Percentiles rank a stretch among this genome's conserved stretches.
phyloP scores from a whole-genome alignment of 2,113 vertebrate genomes.

The Uria lomvia region DNA sequence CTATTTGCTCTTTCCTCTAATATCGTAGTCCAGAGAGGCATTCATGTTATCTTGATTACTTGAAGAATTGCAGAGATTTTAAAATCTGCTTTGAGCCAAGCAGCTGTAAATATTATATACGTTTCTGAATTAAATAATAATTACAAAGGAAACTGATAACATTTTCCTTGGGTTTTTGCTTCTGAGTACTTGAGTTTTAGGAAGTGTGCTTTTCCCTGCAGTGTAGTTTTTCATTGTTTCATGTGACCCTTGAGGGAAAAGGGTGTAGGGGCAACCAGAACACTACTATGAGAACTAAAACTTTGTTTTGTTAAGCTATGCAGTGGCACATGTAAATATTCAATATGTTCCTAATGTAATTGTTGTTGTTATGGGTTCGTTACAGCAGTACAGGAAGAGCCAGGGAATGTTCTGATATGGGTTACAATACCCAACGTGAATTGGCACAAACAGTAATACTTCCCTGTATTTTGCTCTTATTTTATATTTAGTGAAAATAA shows the following conservation, averaged over 20 bases:
- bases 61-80: conserved; percentile 31
- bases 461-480: conserved; percentile 75
- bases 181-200: conserved; percentile 40
- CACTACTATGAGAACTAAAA: conserved; percentile 57
- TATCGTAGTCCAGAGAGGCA: neutral
- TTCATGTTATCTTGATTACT: conserved; percentile 34
- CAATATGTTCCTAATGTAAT: conserved; percentile 66
- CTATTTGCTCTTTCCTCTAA: neutral
- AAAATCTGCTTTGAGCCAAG: neutral
- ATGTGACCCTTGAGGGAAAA: conserved; percentile 57
- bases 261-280: conserved; percentile 66
- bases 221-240: conserved; percentile 68
- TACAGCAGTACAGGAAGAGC: conserved; percentile 72
- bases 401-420: conserved; percentile 69
- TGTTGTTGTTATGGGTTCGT: conserved; percentile 44
- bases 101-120: conserved; percentile 34
- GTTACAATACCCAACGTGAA: conserved; percentile 65
- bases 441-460: conserved; percentile 57
- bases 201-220: conserved; percentile 52
- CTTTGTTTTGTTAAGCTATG: conserved; percentile 64
- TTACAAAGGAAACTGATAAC: conserved; percentile 16
- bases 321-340: conserved; percentile 64
- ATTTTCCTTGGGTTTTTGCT: conserved; percentile 58
- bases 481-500: conserved; percentile 60
- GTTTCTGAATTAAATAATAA: conserved; percentile 63